phyloP scores from a whole-genome alignment of 2,113 vertebrate genomes.

The Ophthalmolycus amberensis region DNA sequence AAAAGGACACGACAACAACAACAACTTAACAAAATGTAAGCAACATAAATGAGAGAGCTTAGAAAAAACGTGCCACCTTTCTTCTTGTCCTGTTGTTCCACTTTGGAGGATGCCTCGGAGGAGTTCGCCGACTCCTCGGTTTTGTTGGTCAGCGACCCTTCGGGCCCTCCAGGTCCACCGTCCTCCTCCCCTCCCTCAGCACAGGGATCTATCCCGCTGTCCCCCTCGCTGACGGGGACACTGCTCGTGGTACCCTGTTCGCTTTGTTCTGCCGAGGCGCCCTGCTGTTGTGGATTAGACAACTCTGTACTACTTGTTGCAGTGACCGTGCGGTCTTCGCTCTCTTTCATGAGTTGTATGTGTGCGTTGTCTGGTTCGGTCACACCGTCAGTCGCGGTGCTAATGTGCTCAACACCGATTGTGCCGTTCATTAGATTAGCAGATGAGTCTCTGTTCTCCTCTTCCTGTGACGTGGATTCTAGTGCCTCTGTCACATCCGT shows the following conservation, averaged over 20 bases:
- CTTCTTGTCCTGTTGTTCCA: conserved; percentile 72
- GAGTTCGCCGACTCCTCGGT: conserved; percentile 44
- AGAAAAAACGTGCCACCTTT: conserved; percentile 71
- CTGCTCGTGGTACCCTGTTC: conserved; percentile 19
- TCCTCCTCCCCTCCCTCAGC: conserved; percentile 61
- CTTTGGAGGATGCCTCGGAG: conserved; percentile 54
- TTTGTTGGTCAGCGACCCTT: conserved; percentile 29
- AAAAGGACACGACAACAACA: neutral
- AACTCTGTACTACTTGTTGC: conserved; percentile 1
- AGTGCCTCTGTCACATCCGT: neutral
- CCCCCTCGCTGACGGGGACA: conserved; percentile 47
- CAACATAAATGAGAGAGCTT: neutral
- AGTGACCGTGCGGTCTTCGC: neutral
- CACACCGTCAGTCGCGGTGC: conserved; percentile 10
- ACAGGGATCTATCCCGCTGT: conserved; percentile 60
- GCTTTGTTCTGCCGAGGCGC: conserved; percentile 10
- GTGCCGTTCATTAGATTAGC: neutral
- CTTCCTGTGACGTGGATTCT: neutral
- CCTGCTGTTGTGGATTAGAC: conserved; percentile 10
- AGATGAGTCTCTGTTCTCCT: neutral
- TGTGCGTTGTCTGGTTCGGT: conserved; percentile 10
- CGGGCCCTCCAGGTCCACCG: neutral
- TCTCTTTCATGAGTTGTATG: conserved; percentile 19
- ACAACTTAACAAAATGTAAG: neutral
- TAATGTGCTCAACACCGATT: neutral